These are phyloP conservation scores for Resseliella maxima DNA, from an alignment of 2,888 invertebrate species.

Conservation along the genomic window DNA sequence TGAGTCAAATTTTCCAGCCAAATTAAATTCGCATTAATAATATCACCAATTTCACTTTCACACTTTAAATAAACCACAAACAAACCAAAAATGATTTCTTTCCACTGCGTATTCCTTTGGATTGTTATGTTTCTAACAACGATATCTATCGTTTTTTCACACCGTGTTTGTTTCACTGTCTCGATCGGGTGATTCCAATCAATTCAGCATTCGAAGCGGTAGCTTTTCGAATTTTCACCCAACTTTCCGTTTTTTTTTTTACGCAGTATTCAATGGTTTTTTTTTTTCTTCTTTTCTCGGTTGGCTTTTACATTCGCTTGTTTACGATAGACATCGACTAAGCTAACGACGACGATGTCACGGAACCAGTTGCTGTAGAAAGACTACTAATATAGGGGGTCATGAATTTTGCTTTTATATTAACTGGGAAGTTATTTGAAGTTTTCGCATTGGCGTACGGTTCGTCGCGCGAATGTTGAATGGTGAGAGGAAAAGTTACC, in stretches of 20 bases:
- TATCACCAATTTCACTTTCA: not conserved
- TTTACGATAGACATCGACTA: conserved; percentile 51
- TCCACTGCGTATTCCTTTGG: not conserved
- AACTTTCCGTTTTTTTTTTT: not conserved
- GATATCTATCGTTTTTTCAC: not conserved
- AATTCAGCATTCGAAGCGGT: conserved; percentile 12
- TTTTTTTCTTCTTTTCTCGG: not conserved
- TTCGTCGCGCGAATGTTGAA: conserved; percentile 14
- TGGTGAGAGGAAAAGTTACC: conserved; percentile 13
- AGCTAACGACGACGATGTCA: conserved; percentile 61
- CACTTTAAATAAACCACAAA: not conserved
- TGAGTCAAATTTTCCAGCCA: not conserved
- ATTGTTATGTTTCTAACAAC: not conserved
- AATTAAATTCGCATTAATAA: not conserved
- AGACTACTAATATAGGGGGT: conserved; percentile 65
- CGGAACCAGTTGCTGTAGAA: conserved; percentile 60
- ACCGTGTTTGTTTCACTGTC: not conserved
- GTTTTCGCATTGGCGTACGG: not conserved
- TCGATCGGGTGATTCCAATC: conserved; percentile 10
- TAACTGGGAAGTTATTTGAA: conserved; percentile 56
- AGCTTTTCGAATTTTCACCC: conserved; percentile 15
- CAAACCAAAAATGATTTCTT: no score
- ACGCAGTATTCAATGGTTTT: not conserved
- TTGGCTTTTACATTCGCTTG: not conserved
- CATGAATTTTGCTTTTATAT: conserved; percentile 66